Evolutionary conservation across 2,113 vertebrate genomes (phyloP), one percentile per base, ranked within the genome.

Genomic region (Siniperca knerii): DNA sequence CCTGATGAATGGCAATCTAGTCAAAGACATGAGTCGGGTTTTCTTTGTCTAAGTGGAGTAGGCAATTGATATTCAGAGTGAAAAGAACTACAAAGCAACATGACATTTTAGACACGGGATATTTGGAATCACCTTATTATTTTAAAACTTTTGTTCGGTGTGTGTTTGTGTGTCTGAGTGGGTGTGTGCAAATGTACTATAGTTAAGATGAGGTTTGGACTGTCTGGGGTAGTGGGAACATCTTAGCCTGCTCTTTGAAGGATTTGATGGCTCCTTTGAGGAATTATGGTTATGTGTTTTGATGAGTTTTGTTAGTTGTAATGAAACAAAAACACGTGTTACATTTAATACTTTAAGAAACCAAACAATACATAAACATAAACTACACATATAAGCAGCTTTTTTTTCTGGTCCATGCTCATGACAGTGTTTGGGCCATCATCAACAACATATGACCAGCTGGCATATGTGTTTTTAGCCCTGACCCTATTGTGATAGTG

Each of bases 1-100:
- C 87, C 82, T 92, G 88, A 94, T 92, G 77, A 92, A 94, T 90
- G 89, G 85, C 83, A 87, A 75, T 85, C 67, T 35, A 75, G 62
- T 88, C 75, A 83, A 88, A 91, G 74, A 81, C 87, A 85, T 42
- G 46, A 87, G 82, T 70, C 9, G 3, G 12, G 46, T 57, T 77
- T 86, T 84, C 62, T 67, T 29, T 70, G 68, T 81, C 76, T 76
- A 18, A 35, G 44, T 44, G 72, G 72, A 84, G 48, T 1, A 68
- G 25, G 48, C 20, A 55, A 80, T 58, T 84, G 75, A 66, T 37
- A 82, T 81, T 88, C 37, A 80, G 29, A 77, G 57, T 60, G 29
- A 79, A 70, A 75, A 12, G 29, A 13, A 69, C 58, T 16, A 65
- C 67, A 68, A 81, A 79, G 64, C 50, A 71, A 33, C 46, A 70